These are phyloP conservation scores for Microtus richardsoni DNA, from an alignment of 2,113 vertebrate genomes.

Conservation along the genomic window DNA sequence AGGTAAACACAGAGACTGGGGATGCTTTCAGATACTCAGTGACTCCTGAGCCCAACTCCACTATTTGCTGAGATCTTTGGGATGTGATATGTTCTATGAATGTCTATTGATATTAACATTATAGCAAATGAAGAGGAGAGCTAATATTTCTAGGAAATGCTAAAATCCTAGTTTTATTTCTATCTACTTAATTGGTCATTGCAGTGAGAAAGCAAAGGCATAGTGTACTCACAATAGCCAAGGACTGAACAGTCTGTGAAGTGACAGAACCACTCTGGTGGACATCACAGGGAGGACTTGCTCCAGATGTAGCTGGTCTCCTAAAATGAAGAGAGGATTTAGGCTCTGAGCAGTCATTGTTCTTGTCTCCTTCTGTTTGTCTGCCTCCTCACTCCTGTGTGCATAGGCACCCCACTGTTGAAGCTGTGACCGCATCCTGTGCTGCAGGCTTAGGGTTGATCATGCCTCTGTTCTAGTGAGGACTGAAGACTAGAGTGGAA, in stretches of 20 bases:
- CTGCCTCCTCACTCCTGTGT: not conserved
- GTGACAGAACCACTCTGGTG: not conserved
- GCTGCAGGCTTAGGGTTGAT: not conserved
- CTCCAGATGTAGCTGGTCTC: not conserved
- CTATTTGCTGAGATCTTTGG: not conserved
- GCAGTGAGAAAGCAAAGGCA: not conserved
- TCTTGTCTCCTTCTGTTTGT: not conserved
- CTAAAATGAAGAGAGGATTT: not conserved
- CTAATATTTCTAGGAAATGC: conserved; percentile 32
- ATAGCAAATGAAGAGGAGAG: not conserved
- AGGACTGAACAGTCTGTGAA: not conserved
- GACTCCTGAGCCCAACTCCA: not conserved
- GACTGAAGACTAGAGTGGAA: not conserved
- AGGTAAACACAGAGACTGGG: not conserved
- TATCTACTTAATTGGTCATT: not conserved
- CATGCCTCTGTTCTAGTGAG: not conserved
- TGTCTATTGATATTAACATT: not conserved
- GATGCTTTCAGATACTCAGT: not conserved
- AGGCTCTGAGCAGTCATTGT: not conserved
- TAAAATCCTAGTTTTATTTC: conserved; percentile 35
- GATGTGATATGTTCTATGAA: not conserved
- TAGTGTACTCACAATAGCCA: not conserved
- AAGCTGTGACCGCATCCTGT: not conserved
- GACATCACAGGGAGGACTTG: not conserved
- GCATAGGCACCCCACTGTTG: not conserved